A percentile compares a stretch with the other conserved stretches of the same genome.
These are phyloP conservation scores for Altica lythri DNA, from an alignment of 2,888 invertebrate species.

Conservation along the genomic window DNA sequence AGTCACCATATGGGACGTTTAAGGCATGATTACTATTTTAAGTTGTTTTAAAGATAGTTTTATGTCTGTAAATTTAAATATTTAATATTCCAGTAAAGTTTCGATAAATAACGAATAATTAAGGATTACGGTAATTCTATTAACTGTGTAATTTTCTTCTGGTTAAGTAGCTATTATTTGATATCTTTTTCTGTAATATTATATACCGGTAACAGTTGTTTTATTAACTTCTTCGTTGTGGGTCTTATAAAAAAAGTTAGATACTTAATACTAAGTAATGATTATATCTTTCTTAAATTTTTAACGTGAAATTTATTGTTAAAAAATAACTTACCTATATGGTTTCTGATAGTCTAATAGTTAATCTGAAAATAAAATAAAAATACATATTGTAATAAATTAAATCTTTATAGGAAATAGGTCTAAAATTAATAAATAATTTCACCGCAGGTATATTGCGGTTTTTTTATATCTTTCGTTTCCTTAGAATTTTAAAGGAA, in stretches of 20 bases:
- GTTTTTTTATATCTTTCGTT: constrained; percentile 26
- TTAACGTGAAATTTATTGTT: background rate
- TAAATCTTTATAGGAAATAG: constrained; percentile 13
- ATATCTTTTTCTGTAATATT: constrained; percentile 11
- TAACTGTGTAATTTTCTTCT: constrained; percentile 6
- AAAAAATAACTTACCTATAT: constrained; percentile 16
- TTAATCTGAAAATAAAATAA: constrained; percentile 20
- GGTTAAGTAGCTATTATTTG: constrained; percentile 13
- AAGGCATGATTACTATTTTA: too few relatives aligned
- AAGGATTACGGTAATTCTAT: constrained; percentile 11
- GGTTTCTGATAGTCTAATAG: constrained; percentile 6
- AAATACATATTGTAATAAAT: constrained; percentile 2
- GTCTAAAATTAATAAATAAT: constrained; percentile 15
- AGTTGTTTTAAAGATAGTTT: constrained; percentile 4
- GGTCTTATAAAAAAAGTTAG: constrained; percentile 7
- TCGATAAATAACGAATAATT: constrained; percentile 4
- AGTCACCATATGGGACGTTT: too few relatives aligned
- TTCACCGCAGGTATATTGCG: constrained; percentile 25
- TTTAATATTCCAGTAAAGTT: background rate
- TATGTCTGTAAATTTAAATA: constrained; percentile 6
- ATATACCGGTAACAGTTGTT: constrained; percentile 1
- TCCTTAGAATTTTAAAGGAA: constrained; percentile 29
- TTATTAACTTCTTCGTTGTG: constrained; percentile 10
- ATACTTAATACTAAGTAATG: constrained; percentile 2
- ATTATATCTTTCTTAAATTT: constrained; percentile 2